Percentiles rank a stretch among this genome's conserved stretches.
phyloP scores from a whole-genome alignment of 2,113 vertebrate species.

The Halcyon senegalensis region DNA sequence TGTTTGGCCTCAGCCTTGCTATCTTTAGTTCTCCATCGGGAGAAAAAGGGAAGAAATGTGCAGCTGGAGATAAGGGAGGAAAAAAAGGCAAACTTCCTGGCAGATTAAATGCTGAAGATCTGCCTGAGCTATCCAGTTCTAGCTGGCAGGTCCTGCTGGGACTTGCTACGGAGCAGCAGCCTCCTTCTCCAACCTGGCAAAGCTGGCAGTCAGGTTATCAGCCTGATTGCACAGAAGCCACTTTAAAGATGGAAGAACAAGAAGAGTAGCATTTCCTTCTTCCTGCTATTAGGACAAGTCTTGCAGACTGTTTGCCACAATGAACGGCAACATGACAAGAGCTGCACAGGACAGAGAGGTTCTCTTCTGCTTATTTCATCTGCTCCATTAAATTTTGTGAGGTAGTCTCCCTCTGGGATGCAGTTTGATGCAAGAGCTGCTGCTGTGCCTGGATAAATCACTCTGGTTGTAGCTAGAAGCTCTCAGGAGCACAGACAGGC shows the following conservation, averaged over 20 bases:
- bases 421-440: background rate
- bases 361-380: background rate
- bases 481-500: background rate
- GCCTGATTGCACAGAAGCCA: background rate
- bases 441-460: background rate
- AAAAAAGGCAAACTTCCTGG: background rate
- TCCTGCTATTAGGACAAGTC: background rate
- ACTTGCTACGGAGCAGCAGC: background rate
- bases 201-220: background rate
- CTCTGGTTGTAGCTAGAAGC: background rate
- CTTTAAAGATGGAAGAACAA: background rate
- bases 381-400: background rate
- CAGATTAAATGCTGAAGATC: background rate
- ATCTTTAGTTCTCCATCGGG: background rate
- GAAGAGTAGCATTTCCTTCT: background rate
- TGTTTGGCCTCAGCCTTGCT: background rate
- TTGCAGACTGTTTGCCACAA: background rate
- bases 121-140: background rate
- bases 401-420: background rate
- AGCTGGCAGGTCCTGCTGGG: background rate
- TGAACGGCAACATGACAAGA: background rate
- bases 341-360: background rate
- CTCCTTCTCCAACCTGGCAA: background rate
- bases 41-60: background rate
- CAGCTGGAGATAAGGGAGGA: background rate